Conservation (phyloP, 2,888 invertebrate species). For the Molanna angustata region DNA sequence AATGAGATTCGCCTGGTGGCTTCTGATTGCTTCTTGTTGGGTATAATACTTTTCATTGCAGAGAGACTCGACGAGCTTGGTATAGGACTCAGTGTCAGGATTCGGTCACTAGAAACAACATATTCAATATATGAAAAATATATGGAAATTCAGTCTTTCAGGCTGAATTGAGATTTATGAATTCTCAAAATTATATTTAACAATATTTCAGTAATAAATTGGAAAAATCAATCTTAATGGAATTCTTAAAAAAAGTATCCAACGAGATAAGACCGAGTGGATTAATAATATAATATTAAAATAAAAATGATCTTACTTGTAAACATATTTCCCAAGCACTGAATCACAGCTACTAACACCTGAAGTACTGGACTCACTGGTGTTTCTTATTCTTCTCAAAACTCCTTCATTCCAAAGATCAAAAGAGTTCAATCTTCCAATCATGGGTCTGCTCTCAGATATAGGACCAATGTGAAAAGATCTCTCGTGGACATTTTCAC, state of each 20-base stretch:
- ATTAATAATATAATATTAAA: no score
- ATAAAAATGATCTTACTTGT: slow-evolving; percentile 46
- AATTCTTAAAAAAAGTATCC: no score
- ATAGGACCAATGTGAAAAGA: slow-evolving; percentile 36
- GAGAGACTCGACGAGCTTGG: slow-evolving; percentile 77
- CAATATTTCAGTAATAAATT: no score
- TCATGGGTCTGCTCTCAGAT: slow-evolving; percentile 37
- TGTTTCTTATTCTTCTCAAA: slow-evolving; percentile 44
- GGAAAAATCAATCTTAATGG: no score
- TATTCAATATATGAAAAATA: no score
- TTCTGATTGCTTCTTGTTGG: slow-evolving; percentile 50
- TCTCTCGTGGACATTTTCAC: slow-evolving; percentile 42
- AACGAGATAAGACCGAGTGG: no score
- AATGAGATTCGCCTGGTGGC: slow-evolving; percentile 55
- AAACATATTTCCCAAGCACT: slow-evolving; percentile 58
- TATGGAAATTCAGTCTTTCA: no score
- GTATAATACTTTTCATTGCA: slow-evolving; percentile 50
- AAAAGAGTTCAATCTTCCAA: slow-evolving; percentile 47
- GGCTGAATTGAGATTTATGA: no score
- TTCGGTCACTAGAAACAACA: slow-evolving; percentile 57
- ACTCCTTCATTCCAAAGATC: slow-evolving; percentile 47
- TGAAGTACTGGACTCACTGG: slow-evolving; percentile 75
- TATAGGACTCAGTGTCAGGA: slow-evolving; percentile 82
- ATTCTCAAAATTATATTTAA: no score
- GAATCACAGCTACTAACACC: slow-evolving; percentile 83